These are phyloP conservation scores for Serinus canaria DNA, from an alignment of 2,113 vertebrate species.

Conservation along the genomic window DNA sequence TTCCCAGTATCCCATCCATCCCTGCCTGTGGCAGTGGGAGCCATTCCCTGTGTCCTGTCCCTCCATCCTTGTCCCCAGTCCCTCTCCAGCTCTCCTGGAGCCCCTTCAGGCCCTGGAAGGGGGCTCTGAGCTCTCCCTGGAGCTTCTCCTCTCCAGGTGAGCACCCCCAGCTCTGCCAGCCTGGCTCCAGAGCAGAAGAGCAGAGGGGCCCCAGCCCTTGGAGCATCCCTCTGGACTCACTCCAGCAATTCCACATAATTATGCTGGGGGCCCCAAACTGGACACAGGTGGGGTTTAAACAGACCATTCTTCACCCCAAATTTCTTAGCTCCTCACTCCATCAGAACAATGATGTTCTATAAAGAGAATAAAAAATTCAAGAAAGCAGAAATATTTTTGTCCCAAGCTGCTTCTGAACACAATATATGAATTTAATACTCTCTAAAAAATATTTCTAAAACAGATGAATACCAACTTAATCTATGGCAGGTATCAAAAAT, in stretches of 20 bases:
- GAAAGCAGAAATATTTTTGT: background rate
- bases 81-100: background rate
- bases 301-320: background rate
- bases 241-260: background rate
- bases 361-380: background rate
- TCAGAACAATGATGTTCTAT: background rate
- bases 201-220: background rate
- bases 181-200: background rate
- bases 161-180: background rate
- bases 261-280: background rate
- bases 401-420: background rate
- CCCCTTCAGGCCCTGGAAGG: background rate
- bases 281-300: background rate
- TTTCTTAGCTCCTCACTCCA: background rate
- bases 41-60: background rate
- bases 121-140: background rate
- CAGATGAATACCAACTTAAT: background rate
- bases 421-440: background rate
- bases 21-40: background rate
- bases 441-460: background rate
- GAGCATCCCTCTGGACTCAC: background rate
- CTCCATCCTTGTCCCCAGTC: background rate
- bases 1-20: fast-evolving
- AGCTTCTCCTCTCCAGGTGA: background rate
- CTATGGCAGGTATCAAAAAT: background rate